phyloP scores from a whole-genome alignment of 1,140 invertebrate genomes.

The Cotesia vestalis region DNA sequence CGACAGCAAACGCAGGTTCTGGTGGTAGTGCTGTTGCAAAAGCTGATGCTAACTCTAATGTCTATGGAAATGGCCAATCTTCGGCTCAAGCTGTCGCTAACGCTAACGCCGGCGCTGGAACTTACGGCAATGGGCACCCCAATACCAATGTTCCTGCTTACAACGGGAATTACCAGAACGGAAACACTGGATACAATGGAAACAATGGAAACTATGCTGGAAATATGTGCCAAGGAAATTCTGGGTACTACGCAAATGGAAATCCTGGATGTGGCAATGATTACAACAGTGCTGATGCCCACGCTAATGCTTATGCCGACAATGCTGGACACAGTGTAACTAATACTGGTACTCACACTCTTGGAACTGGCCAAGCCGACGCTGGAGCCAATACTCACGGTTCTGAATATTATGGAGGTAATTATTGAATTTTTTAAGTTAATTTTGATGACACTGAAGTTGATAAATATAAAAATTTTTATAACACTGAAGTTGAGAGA shows the following conservation, averaged over 20 bases:
- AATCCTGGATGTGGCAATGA: background rate
- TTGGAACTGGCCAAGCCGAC: slow-evolving; percentile 15
- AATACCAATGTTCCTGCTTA: background rate
- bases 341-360: slow-evolving; percentile 7
- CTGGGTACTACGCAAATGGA: slow-evolving; percentile 4
- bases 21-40: slow-evolving; percentile 37
- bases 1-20: slow-evolving; percentile 40
- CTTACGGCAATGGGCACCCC: background rate
- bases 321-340: background rate
- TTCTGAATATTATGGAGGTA: slow-evolving; percentile 25
- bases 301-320: background rate
- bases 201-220: background rate
- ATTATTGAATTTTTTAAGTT: background rate
- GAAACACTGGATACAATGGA: slow-evolving; percentile 16
- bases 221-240: background rate
- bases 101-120: slow-evolving; percentile 20
- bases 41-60: slow-evolving; percentile 36
- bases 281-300: background rate
- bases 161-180: slow-evolving; percentile 6
- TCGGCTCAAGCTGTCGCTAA: slow-evolving; percentile 16
- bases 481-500: too few species aligned
- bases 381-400: slow-evolving; percentile 29
- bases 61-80: slow-evolving; percentile 8
- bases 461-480: too few species aligned
- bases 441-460: too few species aligned